Percentiles rank a stretch among this genome's conserved stretches.
These are phyloP conservation scores for Rachycentron canadum DNA, from an alignment of 2,797 vertebrate genomes.

Conservation along the genomic window DNA sequence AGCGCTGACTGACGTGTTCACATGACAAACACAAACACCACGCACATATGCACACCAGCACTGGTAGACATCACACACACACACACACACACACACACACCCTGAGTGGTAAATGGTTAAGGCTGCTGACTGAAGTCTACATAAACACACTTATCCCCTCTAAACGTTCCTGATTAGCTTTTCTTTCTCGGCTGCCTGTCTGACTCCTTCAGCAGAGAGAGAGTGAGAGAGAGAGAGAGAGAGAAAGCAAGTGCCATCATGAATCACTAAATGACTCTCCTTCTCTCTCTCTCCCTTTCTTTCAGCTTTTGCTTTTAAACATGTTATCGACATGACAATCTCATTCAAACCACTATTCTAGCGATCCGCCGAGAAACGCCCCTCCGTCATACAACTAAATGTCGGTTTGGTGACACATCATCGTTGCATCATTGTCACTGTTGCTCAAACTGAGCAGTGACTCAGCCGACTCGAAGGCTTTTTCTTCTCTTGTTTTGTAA, in stretches of 20 bases:
- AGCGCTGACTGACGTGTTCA: constrained; percentile 23
- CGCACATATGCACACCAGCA: too few species aligned
- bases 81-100: constrained; percentile 8
- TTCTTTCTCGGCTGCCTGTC: constrained; percentile 31
- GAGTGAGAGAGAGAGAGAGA: constrained; percentile 23
- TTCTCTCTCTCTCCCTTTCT: constrained; percentile 1
- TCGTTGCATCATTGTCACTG: not conserved
- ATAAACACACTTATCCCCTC: constrained; percentile 56
- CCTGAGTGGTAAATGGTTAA: constrained; percentile 37
- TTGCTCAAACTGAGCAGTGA: not conserved
- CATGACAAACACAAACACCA: constrained; percentile 18
- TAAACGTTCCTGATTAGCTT: constrained; percentile 46
- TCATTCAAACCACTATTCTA: not conserved
- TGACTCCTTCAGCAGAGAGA: constrained; percentile 36
- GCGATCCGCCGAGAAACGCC: not conserved
- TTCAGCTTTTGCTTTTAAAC: constrained; percentile 15
- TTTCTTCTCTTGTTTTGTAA: not conserved
- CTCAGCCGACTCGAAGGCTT: not conserved
- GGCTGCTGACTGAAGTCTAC: constrained; percentile 55
- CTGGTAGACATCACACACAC: constrained; percentile 18
- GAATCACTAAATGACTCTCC: not conserved
- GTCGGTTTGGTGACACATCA: not conserved
- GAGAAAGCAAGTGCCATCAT: constrained; percentile 1
- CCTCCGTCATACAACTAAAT: not conserved
- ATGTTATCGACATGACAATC: constrained; percentile 19